A percentile compares a stretch with the other conserved stretches of the same genome.
These are phyloP conservation scores for Synodontis membranacea DNA, from an alignment of 2,113 vertebrate species.

Conservation along the genomic window DNA sequence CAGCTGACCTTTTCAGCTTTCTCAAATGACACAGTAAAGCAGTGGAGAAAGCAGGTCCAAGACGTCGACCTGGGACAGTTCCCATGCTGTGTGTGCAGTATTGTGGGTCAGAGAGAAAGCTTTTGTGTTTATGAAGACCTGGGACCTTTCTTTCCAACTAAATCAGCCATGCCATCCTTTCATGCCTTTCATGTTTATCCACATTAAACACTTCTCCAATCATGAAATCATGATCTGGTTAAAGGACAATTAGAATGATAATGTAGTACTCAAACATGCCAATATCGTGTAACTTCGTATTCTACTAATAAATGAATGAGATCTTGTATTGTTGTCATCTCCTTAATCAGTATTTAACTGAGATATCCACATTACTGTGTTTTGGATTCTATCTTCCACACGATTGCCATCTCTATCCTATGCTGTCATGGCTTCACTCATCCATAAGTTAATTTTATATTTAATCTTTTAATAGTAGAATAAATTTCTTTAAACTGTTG, in stretches of 20 bases:
- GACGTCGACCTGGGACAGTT: not conserved
- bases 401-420: not conserved
- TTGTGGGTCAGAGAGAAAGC: not conserved
- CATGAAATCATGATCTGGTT: not conserved
- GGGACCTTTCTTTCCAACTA: not conserved
- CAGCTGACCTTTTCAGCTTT: not conserved
- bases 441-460: not conserved
- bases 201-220: not conserved
- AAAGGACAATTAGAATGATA: not conserved
- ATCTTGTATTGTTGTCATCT: not conserved
- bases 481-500: not conserved
- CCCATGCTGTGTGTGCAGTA: not conserved
- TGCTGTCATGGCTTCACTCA: not conserved
- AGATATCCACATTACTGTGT: not conserved
- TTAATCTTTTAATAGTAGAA: not conserved
- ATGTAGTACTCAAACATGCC: not conserved
- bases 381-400: not conserved
- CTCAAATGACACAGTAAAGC: slow-evolving; percentile 66
- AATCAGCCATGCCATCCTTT: not conserved
- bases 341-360: not conserved
- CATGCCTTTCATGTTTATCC: not conserved
- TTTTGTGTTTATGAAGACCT: not conserved
- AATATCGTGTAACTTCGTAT: not conserved
- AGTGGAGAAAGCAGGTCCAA: not conserved
- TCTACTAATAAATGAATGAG: not conserved